A percentile compares a stretch with the other conserved stretches of the same genome.
Evolutionary conservation across 2,797 vertebrate species (phyloP).

Genomic region (Onychomys arenicola): DNA sequence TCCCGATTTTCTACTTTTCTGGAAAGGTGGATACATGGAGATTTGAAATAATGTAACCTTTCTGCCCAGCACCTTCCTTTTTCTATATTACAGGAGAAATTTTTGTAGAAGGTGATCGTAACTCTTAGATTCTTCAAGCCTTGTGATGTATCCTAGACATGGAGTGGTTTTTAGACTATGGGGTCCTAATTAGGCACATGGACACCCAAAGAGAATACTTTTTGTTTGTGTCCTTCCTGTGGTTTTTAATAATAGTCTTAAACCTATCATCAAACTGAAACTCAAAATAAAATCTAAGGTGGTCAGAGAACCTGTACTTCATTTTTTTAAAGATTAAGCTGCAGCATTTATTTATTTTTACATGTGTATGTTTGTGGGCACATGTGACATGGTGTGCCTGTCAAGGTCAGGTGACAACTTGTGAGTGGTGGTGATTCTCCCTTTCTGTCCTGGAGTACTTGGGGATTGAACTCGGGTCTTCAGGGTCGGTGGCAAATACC

Average conservation of each 20-base stretch:
- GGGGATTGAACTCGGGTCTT: background rate
- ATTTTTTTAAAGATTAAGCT: background rate
- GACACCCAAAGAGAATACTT: conserved; percentile 17
- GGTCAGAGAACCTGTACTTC: background rate
- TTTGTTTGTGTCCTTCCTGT: background rate
- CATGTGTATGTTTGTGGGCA: background rate
- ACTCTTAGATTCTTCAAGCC: conserved; percentile 23
- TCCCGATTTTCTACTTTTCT: background rate
- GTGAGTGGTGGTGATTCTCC: background rate
- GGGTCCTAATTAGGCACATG: conserved; percentile 51
- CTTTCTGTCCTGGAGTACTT: background rate
- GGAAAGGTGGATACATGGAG: background rate
- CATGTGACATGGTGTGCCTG: fast-evolving
- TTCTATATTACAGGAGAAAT: conserved; percentile 45
- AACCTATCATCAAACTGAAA: conserved; percentile 35
- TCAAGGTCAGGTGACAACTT: background rate
- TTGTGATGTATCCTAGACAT: background rate
- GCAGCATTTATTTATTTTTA: background rate
- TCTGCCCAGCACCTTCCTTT: background rate
- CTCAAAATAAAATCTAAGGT: conserved; percentile 51
- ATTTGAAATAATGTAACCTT: background rate
- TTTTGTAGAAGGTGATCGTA: conserved; percentile 1
- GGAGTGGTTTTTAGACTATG: conserved; percentile 31
- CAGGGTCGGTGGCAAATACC: background rate
- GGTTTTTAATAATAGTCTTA: conserved; percentile 41